Evolutionary conservation across 2,113 vertebrate species (phyloP).

Genomic region (Larimichthys polyactis): DNA sequence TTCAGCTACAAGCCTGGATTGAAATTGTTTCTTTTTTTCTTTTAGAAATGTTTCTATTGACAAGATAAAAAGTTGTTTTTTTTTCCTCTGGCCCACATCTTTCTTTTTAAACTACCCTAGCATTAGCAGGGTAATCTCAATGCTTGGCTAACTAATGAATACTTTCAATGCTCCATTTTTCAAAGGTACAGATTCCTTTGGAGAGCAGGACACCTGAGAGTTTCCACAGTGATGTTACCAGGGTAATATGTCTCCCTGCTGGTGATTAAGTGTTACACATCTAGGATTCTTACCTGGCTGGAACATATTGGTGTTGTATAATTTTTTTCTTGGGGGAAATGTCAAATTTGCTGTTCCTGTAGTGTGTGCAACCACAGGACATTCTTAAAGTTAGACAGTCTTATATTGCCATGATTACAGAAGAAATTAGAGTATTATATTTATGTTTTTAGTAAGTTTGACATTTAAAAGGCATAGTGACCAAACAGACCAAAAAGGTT

Average conservation of each 20-base stretch:
- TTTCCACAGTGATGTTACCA: conserved; percentile 44
- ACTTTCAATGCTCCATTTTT: conserved; percentile 69
- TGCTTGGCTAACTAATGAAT: conserved; percentile 72
- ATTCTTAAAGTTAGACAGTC: background rate
- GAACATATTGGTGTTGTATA: conserved; percentile 38
- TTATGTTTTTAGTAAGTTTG: background rate
- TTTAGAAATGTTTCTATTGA: conserved; percentile 42
- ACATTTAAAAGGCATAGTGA: background rate
- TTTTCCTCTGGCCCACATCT: conserved; percentile 42
- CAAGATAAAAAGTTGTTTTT: conserved; percentile 9
- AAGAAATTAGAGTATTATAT: background rate
- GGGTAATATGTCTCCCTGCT: conserved; percentile 45
- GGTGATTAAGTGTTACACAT: conserved; percentile 52
- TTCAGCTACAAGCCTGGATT: conserved; percentile 21
- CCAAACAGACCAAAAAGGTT: background rate
- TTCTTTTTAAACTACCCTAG: conserved; percentile 46
- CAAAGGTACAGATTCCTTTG: conserved; percentile 64
- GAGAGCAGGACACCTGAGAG: conserved; percentile 67
- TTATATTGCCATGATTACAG: background rate
- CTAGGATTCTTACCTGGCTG: conserved; percentile 44
- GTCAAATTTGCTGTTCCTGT: conserved; percentile 17
- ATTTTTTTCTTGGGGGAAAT: conserved; percentile 30
- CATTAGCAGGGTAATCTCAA: conserved; percentile 63
- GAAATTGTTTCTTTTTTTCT: background rate
- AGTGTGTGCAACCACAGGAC: background rate